phyloP scores from a whole-genome alignment of 2,113 vertebrate species.

The Notothenia coriiceps region DNA sequence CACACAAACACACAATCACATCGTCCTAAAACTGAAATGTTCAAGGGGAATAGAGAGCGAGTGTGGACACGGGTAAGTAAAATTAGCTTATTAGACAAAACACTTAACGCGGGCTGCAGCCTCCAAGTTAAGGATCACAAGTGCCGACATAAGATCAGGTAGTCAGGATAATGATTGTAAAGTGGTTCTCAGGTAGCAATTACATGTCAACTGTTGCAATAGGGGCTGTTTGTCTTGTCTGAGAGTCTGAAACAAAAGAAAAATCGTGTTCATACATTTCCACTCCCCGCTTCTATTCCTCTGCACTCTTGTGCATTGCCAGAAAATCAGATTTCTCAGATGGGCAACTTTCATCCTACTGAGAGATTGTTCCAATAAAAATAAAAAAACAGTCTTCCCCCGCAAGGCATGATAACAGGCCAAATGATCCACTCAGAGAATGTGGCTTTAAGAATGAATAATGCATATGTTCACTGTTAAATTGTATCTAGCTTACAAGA shows the following conservation, averaged over 20 bases:
- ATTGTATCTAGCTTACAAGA: slow-evolving; percentile 58
- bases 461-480: slow-evolving; percentile 76
- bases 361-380: slow-evolving; percentile 84
- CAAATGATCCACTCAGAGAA: slow-evolving; percentile 70
- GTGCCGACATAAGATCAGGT: slow-evolving; percentile 64
- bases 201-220: slow-evolving; percentile 59
- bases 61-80: slow-evolving; percentile 28
- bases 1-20: slow-evolving; percentile 27
- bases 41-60: slow-evolving; percentile 26
- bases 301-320: slow-evolving; percentile 65
- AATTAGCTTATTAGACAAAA: slow-evolving; percentile 69
- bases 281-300: slow-evolving; percentile 49
- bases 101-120: slow-evolving; percentile 43
- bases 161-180: slow-evolving; percentile 72
- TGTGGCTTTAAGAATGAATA: slow-evolving; percentile 81
- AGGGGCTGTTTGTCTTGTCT: slow-evolving; percentile 62
- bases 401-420: slow-evolving; percentile 68
- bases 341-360: slow-evolving; percentile 79
- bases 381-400: slow-evolving; percentile 81
- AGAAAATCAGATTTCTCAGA: slow-evolving; percentile 84
- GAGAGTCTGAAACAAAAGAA: slow-evolving; percentile 62
- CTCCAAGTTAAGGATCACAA: slow-evolving; percentile 54
- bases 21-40: slow-evolving; percentile 38
- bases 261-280: slow-evolving; percentile 51
- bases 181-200: slow-evolving; percentile 66